phyloP scores from a whole-genome alignment of 2,888 invertebrate species.

The Parelbella ahira region DNA sequence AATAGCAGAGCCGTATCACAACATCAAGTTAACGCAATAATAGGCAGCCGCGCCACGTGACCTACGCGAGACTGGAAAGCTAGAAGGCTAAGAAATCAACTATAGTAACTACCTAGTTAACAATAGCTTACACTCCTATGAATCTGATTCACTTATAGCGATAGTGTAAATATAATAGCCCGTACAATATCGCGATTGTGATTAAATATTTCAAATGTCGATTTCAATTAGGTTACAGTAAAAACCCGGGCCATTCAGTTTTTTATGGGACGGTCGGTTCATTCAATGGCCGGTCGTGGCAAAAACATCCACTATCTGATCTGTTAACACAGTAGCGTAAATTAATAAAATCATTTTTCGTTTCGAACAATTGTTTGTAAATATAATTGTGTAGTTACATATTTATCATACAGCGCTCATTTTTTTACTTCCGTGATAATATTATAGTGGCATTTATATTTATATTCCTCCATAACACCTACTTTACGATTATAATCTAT shows the following conservation, averaged over 20 bases:
- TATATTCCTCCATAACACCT: too few species aligned
- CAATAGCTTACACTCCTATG: conserved; percentile 19
- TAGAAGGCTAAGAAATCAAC: conserved; percentile 23
- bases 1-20: too few species aligned
- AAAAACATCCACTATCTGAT: conserved; percentile 2
- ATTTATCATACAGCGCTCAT: too few species aligned
- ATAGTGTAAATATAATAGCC: conserved; percentile 20
- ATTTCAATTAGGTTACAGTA: conserved; percentile 5
- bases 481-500: too few species aligned
- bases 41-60: too few species aligned
- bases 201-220: conserved; percentile 8
- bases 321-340: background rate
- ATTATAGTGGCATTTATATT: too few species aligned
- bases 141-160: conserved; percentile 20
- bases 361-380: too few species aligned
- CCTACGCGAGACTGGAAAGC: conserved; percentile 15
- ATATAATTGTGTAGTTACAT: too few species aligned
- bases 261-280: conserved; percentile 9
- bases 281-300: conserved; percentile 1
- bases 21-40: too few species aligned
- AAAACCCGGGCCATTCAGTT: conserved; percentile 3
- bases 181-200: conserved; percentile 13
- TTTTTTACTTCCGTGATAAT: too few species aligned
- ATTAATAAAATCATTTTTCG: background rate
- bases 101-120: conserved; percentile 20